Base-by-base conservation (phyloP, 2,888 invertebrate genomes). In the Smittia aterrima region DNA sequence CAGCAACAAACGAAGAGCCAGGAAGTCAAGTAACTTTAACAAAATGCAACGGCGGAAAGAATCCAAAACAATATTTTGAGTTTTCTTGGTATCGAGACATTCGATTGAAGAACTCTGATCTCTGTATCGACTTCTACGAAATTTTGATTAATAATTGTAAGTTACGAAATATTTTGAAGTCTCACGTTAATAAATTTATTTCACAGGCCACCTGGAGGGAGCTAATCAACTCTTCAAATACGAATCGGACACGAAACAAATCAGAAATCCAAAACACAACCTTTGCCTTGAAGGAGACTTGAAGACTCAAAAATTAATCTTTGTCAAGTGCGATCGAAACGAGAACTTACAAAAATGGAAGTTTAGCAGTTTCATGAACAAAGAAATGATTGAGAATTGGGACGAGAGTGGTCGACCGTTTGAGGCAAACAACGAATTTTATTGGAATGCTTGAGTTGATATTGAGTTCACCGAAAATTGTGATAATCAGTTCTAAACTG, bases 181-280 rank as follows among this genome's bases (percentile, higher is more conserved):
- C n/a, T n/a, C n/a, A n/a, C n/a, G n/a, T n/a, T n/a, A n/a, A n/a
- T n/a, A n/a, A n/a, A n/a, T 38, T 7, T 38, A 38, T 38, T 38
- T 38, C 38, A 38, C 38, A 7, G 71, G 54, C 53, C 71, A 71
- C 25, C 9, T 58, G 16, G 11, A n/a, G 7, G 54, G 71, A 9
- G 32, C 20, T 2, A 53, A 58, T 71, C 71, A 71, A 32, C n/a
- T 54, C 4, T 71, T 71, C 47, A 68, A 68, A 47, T 68, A 68
- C 20, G 47, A 47, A 4, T n/a, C 41, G 1, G 0, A n/a, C 6
- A 47, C 68, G 7, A 41, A 68, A 1, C 68, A 68, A 68, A 68
- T 68, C 13, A 47, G 20, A n/a, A 68, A 24, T n/a, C 13, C 24
- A 24, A 16, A 9, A 3, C 24, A 24, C 6, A 41, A 22, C 6